Base-by-base conservation (phyloP, 2,888 invertebrate species). In the Apamea anceps region DNA sequence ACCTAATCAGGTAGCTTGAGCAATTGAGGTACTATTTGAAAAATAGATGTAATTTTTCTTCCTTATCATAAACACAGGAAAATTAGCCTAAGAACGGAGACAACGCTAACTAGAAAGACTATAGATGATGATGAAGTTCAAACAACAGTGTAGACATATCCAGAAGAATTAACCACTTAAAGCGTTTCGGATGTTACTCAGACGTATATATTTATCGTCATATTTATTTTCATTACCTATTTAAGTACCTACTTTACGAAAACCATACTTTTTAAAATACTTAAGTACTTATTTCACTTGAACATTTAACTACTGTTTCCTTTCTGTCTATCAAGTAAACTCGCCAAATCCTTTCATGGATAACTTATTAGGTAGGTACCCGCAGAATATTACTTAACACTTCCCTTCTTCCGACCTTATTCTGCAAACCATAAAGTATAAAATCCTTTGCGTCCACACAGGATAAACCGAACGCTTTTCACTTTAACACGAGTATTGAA, bases 401-500 rank as follows among this genome's bases (percentile, higher is more conserved):
- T 74, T 62, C 15, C 13, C 6, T 62, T 60, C 15, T 54, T 18
- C 15, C 32, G 72, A 77, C 63, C 45, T 37, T 85, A 78, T 66
- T 25, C 4, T 6, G 0, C 8, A 13, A 21, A 3, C 0, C 8
- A 63, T 60, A 76, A 73, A 71, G 79, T 77, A 76, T n/a, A 72
- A 80, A 80, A 66, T 84, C 32, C 45, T 18, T 62, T 70, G 54
- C n/a, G 10, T 2, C 3, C 15, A 37, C 13, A 25, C 66, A 73
- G 71, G 15, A 72, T 74, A 25, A 62, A 79, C 75, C 48, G 57
- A 80, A 80, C 85, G 88, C 88, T 89, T 90, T 90, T 89, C 90
- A 87, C 81, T 92, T 90, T 80, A 86, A 87, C 81, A 85, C 63
- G 81, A 89, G 90, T 91, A 92, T 93, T 91, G 89, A 91, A 91